Percentiles rank a stretch among this genome's conserved stretches.
Evolutionary conservation across 2,797 vertebrate genomes (phyloP).

Genomic region (Danio albolineatus): DNA sequence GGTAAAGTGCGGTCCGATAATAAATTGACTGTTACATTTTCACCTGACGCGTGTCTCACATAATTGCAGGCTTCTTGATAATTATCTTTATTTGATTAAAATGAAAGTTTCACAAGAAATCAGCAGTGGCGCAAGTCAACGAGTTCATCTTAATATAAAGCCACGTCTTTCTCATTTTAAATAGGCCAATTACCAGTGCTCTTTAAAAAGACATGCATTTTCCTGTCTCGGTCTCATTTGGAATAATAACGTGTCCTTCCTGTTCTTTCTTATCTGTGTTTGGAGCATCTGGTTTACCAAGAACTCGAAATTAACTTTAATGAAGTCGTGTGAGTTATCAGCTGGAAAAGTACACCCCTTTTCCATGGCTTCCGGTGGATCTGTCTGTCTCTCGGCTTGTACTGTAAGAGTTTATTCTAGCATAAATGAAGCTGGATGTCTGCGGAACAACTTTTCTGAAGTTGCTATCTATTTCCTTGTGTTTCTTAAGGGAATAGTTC

Average conservation of each 20-base stretch:
- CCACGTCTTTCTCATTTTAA: background rate
- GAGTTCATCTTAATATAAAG: slow-evolving; percentile 10
- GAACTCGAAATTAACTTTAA: slow-evolving; percentile 74
- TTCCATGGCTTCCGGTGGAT: slow-evolving; percentile 7
- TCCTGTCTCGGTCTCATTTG: slow-evolving; percentile 7
- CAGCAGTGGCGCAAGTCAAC: background rate
- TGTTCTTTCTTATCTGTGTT: slow-evolving; percentile 65
- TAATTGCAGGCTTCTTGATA: background rate
- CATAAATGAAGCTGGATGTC: background rate
- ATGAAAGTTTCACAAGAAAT: background rate
- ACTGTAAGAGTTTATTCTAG: background rate
- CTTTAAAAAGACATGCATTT: slow-evolving; percentile 6
- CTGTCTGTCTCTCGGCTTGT: background rate
- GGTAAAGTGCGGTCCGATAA: too few relatives aligned
- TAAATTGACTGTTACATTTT: background rate
- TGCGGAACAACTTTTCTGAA: background rate
- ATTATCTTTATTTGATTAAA: background rate
- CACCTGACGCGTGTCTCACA: background rate
- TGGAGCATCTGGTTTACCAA: slow-evolving; percentile 66
- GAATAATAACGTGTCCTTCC: background rate
- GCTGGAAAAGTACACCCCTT: slow-evolving; percentile 49
- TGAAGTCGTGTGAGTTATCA: slow-evolving; percentile 65
- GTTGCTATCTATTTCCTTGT: background rate
- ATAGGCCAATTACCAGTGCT: slow-evolving; percentile 18
- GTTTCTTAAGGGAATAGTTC: background rate